A percentile compares a stretch with the other conserved stretches of the same genome.
Conservation (phyloP, 2,113 vertebrate genomes). For the Seriola dumerili region DNA sequence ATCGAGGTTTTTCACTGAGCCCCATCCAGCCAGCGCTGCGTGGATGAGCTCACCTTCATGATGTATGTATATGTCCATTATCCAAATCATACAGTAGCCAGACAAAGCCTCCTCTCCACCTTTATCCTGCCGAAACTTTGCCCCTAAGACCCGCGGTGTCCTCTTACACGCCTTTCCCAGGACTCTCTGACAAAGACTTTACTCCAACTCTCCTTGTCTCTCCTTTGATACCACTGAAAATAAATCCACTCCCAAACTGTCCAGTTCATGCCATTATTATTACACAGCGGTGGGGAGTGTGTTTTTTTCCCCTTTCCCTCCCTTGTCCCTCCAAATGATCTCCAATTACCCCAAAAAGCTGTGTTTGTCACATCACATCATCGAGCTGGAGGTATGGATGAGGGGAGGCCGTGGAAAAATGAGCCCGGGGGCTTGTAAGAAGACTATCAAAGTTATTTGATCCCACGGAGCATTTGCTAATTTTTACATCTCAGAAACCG, state of each 20-base stretch:
- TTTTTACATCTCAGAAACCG: slow-evolving; percentile 73
- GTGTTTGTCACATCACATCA: slow-evolving; percentile 66
- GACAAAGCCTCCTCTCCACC: slow-evolving; percentile 67
- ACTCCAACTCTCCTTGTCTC: slow-evolving; percentile 52
- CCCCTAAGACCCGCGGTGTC: slow-evolving; percentile 70
- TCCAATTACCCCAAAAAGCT: slow-evolving; percentile 75
- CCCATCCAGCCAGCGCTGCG: slow-evolving; percentile 32
- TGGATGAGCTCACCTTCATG: slow-evolving; percentile 70
- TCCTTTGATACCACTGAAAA: slow-evolving; percentile 71
- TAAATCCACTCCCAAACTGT: slow-evolving; percentile 66
- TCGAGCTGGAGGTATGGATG: slow-evolving; percentile 16
- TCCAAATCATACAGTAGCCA: slow-evolving; percentile 62
- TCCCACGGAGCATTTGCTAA: slow-evolving; percentile 65
- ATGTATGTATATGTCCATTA: slow-evolving; percentile 68
- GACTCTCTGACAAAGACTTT: slow-evolving; percentile 81
- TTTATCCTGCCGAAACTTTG: slow-evolving; percentile 73
- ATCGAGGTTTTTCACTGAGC: neutral
- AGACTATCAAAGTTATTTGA: slow-evolving; percentile 67
- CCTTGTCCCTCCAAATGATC: slow-evolving; percentile 57
- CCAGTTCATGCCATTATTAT: slow-evolving; percentile 59
- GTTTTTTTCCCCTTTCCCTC: slow-evolving; percentile 31
- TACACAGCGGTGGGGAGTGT: slow-evolving; percentile 2
- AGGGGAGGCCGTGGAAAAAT: slow-evolving; percentile 18
- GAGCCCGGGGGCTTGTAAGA: slow-evolving; percentile 55
- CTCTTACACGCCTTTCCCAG: slow-evolving; percentile 76